These are phyloP conservation scores for Silurus meridionalis DNA, from an alignment of 2,113 vertebrate species.

Conservation along the genomic window DNA sequence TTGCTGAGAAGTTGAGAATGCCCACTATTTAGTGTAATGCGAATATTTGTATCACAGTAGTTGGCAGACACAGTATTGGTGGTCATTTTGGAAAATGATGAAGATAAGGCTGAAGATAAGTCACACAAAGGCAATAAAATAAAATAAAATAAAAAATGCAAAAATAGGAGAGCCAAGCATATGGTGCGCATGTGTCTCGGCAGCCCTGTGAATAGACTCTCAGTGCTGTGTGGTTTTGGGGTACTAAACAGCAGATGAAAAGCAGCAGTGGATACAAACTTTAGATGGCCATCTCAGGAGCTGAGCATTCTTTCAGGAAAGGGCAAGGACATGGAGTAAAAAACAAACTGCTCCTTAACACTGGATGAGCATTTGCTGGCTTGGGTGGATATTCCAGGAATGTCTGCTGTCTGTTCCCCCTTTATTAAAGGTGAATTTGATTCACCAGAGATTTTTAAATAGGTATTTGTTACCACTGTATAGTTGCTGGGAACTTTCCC, in stretches of 20 bases:
- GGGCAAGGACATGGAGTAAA: constrained; percentile 43
- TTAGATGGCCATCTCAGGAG: constrained; percentile 53
- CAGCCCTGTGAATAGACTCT: constrained; percentile 24
- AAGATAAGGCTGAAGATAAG: constrained; percentile 41
- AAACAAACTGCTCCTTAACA: constrained; percentile 49
- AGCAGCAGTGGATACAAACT: constrained; percentile 49
- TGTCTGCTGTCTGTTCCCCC: constrained; percentile 67
- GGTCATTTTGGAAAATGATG: constrained; percentile 53
- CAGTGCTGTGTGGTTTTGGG: constrained; percentile 44
- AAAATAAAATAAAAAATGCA: not conserved
- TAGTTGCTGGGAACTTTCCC: constrained; percentile 57
- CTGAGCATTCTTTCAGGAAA: constrained; percentile 36
- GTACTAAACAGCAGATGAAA: constrained; percentile 58
- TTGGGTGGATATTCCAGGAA: constrained; percentile 66
- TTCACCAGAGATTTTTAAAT: constrained; percentile 47
- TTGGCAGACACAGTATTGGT: constrained; percentile 39
- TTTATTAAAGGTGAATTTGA: constrained; percentile 61
- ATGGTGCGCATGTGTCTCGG: constrained; percentile 61
- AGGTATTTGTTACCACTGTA: constrained; percentile 48
- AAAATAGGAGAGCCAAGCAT: constrained; percentile 45
- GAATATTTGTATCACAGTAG: constrained; percentile 48
- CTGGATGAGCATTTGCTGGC: constrained; percentile 43
- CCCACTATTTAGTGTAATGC: constrained; percentile 27
- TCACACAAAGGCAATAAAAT: constrained; percentile 20
- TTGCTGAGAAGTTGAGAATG: constrained; percentile 20